Percentiles rank a stretch among this genome's conserved stretches.
phyloP scores from a whole-genome alignment of 2,797 vertebrate species.

The Malacoctenus gilli region DNA sequence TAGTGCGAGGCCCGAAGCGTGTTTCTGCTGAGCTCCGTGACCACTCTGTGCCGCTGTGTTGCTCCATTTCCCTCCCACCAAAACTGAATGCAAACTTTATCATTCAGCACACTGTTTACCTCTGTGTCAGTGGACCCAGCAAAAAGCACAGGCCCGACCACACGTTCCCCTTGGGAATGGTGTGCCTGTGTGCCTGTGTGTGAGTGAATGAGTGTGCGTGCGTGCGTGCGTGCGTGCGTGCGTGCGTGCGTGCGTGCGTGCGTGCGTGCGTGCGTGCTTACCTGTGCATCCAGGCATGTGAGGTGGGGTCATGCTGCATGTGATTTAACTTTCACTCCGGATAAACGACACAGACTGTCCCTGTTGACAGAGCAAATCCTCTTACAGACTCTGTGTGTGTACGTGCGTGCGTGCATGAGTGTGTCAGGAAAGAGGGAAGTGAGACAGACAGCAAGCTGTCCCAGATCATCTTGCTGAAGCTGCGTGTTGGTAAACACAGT shows the following conservation, averaged over 20 bases:
- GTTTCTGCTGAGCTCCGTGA: slow-evolving; percentile 11
- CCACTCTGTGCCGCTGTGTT: background rate
- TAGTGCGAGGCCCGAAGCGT: slow-evolving; percentile 2
- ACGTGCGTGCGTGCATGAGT: background rate
- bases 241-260: slow-evolving; percentile 14
- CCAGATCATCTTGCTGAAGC: slow-evolving; percentile 70
- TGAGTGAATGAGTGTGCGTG: slow-evolving; percentile 24
- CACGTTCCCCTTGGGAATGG: slow-evolving; percentile 16
- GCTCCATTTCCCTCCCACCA: slow-evolving; percentile 30
- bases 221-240: slow-evolving; percentile 34
- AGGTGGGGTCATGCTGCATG: slow-evolving; percentile 53
- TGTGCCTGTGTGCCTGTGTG: slow-evolving; percentile 10
- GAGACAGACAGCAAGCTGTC: slow-evolving; percentile 54
- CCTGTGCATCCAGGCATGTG: slow-evolving; percentile 43
- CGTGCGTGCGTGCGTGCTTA: slow-evolving; percentile 32
- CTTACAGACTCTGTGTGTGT: slow-evolving; percentile 44
- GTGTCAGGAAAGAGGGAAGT: slow-evolving; percentile 7
- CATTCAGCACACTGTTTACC: slow-evolving; percentile 21
- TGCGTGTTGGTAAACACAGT: slow-evolving; percentile 75
- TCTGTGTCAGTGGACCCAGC: slow-evolving; percentile 7
- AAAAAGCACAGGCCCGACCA: background rate
- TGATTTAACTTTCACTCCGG: slow-evolving; percentile 48
- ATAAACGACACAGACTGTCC: slow-evolving; percentile 53
- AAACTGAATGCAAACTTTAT: slow-evolving; percentile 22
- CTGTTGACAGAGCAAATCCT: slow-evolving; percentile 72